Evolutionary conservation across 2,113 vertebrate genomes (phyloP).

Genomic region (rabbit (Oryctolagus cuniculus)): DNA sequence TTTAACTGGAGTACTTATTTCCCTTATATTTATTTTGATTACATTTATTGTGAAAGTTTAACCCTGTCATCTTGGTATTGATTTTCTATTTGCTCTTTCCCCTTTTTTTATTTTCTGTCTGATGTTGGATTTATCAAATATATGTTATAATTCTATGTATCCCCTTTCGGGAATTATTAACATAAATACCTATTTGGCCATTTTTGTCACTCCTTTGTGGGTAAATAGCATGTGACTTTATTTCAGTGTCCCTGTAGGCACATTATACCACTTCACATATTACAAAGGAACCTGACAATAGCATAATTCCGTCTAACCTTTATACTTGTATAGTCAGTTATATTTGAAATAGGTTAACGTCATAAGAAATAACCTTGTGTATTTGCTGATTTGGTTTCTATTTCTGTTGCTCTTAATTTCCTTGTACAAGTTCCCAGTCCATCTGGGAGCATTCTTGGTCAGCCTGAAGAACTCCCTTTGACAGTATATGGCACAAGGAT

Average conservation of each 20-base stretch:
- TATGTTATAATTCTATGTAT: not conserved
- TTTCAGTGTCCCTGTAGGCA: not conserved
- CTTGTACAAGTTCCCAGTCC: not conserved
- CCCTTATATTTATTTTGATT: not conserved
- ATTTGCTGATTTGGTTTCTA: not conserved
- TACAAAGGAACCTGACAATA: not conserved
- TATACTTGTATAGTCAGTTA: not conserved
- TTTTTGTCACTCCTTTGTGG: not conserved
- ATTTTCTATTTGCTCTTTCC: not conserved
- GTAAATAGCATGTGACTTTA: not conserved
- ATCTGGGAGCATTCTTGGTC: not conserved
- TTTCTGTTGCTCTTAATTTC: not conserved
- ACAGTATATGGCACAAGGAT: not conserved
- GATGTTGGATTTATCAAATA: not conserved
- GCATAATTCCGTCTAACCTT: not conserved
- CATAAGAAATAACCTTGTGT: not conserved
- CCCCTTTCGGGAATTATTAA: not conserved
- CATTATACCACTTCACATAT: not conserved
- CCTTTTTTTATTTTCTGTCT: not conserved
- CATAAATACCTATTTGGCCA: not conserved
- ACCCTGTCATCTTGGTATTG: not conserved
- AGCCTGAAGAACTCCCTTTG: not conserved
- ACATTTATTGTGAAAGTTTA: not conserved
- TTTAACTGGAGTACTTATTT: not conserved
- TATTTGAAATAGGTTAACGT: not conserved